Conservation (phyloP, 2,888 invertebrate species). For the Halictus ligatus region DNA sequence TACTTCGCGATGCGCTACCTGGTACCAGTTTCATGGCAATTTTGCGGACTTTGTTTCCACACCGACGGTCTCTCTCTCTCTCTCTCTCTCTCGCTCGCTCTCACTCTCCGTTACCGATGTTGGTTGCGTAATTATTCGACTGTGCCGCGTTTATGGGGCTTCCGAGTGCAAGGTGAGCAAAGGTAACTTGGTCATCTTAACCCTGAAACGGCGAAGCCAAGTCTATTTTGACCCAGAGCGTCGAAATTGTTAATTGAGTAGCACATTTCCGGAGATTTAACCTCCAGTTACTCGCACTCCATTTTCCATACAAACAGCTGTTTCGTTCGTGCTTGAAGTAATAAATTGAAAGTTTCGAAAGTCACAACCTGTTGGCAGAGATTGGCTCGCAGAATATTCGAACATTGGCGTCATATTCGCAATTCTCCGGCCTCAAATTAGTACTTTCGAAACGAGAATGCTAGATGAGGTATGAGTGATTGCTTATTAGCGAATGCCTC, state of each 20-base stretch:
- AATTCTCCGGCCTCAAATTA: background rate
- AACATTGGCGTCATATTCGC: background rate
- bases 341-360: background rate
- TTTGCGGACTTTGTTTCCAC: background rate
- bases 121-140: background rate
- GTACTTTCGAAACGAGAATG: conserved; percentile 14
- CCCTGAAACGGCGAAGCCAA: background rate
- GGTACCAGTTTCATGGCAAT: background rate
- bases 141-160: background rate
- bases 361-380: background rate
- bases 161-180: no score
- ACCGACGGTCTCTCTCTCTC: background rate
- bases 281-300: background rate
- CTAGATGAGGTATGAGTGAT: conserved; percentile 19
- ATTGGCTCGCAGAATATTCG: background rate
- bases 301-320: background rate
- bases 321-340: background rate
- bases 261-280: background rate
- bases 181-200: background rate
- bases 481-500: conserved; percentile 26
- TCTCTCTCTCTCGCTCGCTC: no score
- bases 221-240: background rate
- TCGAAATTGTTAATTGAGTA: no score
- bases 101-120: background rate
- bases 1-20: background rate